phyloP scores from a whole-genome alignment of 2,888 invertebrate species.

The Chloromyia formosa region DNA sequence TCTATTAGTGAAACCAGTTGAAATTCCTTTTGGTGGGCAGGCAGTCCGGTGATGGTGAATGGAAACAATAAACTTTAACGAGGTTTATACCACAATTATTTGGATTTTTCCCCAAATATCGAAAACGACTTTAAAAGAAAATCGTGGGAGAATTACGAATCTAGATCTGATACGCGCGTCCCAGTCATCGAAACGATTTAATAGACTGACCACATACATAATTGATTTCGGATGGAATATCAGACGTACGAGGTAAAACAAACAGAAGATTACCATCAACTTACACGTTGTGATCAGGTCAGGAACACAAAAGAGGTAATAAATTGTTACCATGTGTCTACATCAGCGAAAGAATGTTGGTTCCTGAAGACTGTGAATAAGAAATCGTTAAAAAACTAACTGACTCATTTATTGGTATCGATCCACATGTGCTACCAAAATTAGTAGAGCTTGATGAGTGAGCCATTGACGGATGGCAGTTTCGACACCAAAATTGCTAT shows the following conservation, averaged over 20 bases:
- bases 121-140: not conserved
- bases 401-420: no score
- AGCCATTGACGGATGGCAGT: no score
- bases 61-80: conserved; percentile 40
- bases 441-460: no score
- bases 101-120: conserved; percentile 30
- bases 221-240: conserved; percentile 35
- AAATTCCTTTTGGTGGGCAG: not conserved
- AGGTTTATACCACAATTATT: conserved; percentile 31
- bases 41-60: conserved; percentile 12
- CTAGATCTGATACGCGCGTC: conserved; percentile 18
- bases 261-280: not conserved
- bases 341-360: no score
- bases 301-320: not conserved
- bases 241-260: not conserved
- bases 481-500: no score
- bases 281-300: not conserved
- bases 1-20: not conserved
- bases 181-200: conserved; percentile 4
- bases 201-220: conserved; percentile 36
- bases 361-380: no score
- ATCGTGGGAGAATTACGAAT: conserved; percentile 39
- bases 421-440: no score
- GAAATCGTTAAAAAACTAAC: no score
- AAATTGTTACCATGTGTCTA: conserved; percentile 1